Percentiles rank a stretch among this genome's conserved stretches.
These are phyloP conservation scores for Epinotia ramella DNA, from an alignment of 2,888 invertebrate species.

Conservation along the genomic window DNA sequence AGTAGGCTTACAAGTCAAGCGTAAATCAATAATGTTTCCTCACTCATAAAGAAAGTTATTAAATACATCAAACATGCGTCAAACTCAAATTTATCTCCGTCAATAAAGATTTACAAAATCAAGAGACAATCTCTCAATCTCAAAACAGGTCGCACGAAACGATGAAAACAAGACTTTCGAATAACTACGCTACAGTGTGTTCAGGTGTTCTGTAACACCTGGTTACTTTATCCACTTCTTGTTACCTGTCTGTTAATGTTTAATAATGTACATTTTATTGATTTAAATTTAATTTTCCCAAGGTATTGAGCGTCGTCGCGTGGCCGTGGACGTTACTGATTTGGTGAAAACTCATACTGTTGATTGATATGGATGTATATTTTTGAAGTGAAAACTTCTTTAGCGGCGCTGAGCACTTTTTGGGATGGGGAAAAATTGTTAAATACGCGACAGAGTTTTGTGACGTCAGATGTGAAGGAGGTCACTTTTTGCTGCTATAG, in stretches of 20 bases:
- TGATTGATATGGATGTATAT: too few relatives aligned
- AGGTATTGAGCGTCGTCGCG: neutral
- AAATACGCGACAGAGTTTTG: too few relatives aligned
- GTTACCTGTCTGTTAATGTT: constrained; percentile 20
- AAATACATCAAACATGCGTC: too few relatives aligned
- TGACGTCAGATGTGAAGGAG: too few relatives aligned
- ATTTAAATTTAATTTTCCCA: constrained; percentile 16
- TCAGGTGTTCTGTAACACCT: constrained; percentile 23
- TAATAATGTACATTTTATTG: constrained; percentile 5
- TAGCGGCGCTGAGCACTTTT: too few relatives aligned
- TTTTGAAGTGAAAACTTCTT: too few relatives aligned
- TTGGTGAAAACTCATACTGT: neutral
- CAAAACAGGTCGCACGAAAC: neutral
- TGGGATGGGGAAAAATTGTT: too few relatives aligned
- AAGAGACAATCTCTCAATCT: constrained; percentile 1
- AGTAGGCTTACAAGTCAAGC: too few relatives aligned
- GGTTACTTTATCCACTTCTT: constrained; percentile 19
- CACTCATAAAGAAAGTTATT: too few relatives aligned
- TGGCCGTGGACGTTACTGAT: neutral
- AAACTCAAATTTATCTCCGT: too few relatives aligned
- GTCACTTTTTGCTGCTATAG: too few relatives aligned
- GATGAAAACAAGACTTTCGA: constrained; percentile 30
- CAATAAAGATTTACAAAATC: neutral
- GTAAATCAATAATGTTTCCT: too few relatives aligned
- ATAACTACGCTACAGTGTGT: constrained; percentile 27